Conservation (phyloP, 2,797 vertebrate genomes). For the Fringilla coelebs region DNA sequence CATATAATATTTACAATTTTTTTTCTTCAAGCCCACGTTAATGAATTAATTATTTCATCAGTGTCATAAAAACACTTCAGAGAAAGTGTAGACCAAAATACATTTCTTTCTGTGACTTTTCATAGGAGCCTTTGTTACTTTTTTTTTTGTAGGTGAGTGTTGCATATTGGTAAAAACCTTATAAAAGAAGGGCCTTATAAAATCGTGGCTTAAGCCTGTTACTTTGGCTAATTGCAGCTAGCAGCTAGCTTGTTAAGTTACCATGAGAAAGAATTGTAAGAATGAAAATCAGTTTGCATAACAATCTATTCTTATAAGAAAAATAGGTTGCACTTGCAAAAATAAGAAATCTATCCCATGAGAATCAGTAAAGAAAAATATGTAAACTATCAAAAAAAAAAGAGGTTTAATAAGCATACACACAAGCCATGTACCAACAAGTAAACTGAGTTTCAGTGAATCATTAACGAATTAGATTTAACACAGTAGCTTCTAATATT, state of each 20-base stretch:
- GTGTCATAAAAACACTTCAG: neutral
- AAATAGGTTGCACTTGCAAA: neutral
- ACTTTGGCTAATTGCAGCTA: neutral
- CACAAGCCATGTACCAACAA: neutral
- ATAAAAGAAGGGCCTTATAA: neutral
- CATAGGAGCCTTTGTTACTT: rapidly evolving
- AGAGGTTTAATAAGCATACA: neutral
- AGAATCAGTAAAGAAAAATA: neutral
- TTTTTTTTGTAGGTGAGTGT: neutral
- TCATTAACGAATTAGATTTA: neutral
- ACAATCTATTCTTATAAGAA: neutral
- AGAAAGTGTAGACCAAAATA: neutral
- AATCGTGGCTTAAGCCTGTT: neutral
- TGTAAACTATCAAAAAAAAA: neutral
- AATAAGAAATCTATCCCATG: neutral
- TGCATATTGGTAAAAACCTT: neutral
- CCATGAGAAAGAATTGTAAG: neutral
- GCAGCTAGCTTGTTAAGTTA: neutral
- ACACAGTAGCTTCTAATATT: neutral
- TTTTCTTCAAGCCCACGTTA: neutral
- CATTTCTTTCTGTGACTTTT: neutral
- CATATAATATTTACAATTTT: neutral
- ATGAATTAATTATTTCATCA: neutral
- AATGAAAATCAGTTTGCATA: neutral
- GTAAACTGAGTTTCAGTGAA: neutral